Conservation (phyloP, 2,797 vertebrate genomes). For the Cheirogaleus major region DNA sequence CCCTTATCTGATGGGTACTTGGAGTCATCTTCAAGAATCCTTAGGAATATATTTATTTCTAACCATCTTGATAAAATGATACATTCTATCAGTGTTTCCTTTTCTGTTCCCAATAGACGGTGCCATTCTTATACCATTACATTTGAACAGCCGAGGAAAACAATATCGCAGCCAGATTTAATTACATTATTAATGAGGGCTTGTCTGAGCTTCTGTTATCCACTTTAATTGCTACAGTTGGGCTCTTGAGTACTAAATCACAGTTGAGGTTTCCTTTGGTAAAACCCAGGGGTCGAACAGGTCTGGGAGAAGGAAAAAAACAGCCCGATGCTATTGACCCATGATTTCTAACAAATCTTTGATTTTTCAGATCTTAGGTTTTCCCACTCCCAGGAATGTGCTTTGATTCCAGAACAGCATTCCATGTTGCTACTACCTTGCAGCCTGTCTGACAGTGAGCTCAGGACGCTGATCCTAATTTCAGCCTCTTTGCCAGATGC, state of each 20-base stretch:
- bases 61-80: background rate
- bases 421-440: no score
- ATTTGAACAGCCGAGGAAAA: background rate
- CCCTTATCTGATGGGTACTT: background rate
- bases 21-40: background rate
- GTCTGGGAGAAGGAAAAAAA: background rate
- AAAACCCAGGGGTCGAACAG: background rate
- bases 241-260: background rate
- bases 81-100: background rate
- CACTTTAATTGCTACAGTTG: background rate
- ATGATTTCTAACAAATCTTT: background rate
- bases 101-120: background rate
- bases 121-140: fast-evolving
- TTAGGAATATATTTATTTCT: background rate
- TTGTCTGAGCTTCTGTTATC: background rate
- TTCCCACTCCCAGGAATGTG: background rate
- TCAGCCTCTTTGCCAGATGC: background rate
- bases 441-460: background rate
- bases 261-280: background rate
- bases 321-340: background rate
- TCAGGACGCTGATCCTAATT: background rate
- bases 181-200: background rate
- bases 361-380: background rate
- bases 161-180: background rate
- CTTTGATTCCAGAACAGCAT: background rate